Base-by-base conservation (phyloP, 2,888 invertebrate genomes). In the Coecobrya sp. region DNA sequence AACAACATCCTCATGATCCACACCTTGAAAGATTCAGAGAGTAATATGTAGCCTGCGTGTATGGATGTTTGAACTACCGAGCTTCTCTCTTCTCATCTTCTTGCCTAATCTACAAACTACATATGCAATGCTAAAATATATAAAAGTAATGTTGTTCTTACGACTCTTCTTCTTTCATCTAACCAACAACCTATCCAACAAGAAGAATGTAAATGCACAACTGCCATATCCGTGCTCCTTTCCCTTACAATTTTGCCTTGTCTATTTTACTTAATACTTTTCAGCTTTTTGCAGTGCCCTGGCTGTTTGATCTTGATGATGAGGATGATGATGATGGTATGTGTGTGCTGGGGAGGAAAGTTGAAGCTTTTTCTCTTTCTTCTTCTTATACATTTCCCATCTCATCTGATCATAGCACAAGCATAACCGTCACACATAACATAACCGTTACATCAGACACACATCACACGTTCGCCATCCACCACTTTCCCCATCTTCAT, bases 61-160 rank as follows among this genome's bases (percentile, higher is more conserved):
- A 36, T 11, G 59, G 36, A 36, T 73, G 86, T 87, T 86, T 86
- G 86, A 73, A 76, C 86, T 76, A 59, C 55, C 30, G 73, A 87
- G 86, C 86, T 59, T 76, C 22, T 85, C 55, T 62, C 25, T 62
- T 62, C 25, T 62, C 62, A 49, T 49, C 49, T 49, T 55, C 55
- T n/a, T 55, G 11, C n/a, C 62, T 68, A 68, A 68, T 68, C 68
- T 68, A 68, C 36, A 7, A 36, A 36, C 36, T 59, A 55, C 25
- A 27, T 65, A 68, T 27, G 68, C 27, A 30, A 68, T 68, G 68
- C 30, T 62, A 25, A 62, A 62, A 62, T 25, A 62, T 25, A 62
- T 62, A 62, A 62, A 55, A 62, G 62, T 62, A 62, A 62, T 62
- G 22, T 4, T 13, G 22, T 25, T 62, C 62, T n/a, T 45, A n/a